A percentile compares a stretch with the other conserved stretches of the same genome.
Evolutionary conservation across 1,140 invertebrate species (phyloP).

Genomic region (Apis cerana): DNA sequence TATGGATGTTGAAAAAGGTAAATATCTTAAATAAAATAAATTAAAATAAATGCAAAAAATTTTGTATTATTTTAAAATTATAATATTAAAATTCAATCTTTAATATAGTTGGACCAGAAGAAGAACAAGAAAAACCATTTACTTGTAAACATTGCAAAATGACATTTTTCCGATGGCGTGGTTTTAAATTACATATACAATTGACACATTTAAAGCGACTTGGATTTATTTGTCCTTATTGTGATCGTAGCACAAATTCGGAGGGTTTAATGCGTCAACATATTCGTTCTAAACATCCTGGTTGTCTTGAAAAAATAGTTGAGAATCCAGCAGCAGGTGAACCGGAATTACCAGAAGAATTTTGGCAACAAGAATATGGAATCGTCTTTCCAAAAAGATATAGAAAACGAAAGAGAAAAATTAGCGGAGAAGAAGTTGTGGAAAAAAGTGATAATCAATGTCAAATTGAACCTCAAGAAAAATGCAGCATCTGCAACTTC

Average conservation of each 20-base stretch:
- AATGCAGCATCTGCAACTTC: conserved; percentile 73
- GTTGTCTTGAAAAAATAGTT: conserved; percentile 61
- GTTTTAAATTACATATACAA: conserved; percentile 78
- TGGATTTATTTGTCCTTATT: conserved; percentile 75
- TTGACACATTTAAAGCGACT: conserved; percentile 75
- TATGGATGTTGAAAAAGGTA: conserved; percentile 29
- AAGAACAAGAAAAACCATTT: conserved; percentile 32
- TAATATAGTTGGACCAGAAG: conserved; percentile 7
- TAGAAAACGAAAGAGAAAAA: conserved; percentile 52
- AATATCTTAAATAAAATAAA: background rate
- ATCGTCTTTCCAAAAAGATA: conserved; percentile 57
- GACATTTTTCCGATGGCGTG: conserved; percentile 69
- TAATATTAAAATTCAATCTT: background rate
- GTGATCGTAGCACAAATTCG: conserved; percentile 74
- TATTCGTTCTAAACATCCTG: conserved; percentile 69
- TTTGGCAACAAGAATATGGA: conserved; percentile 78
- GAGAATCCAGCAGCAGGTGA: conserved; percentile 62
- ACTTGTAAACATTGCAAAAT: conserved; percentile 77
- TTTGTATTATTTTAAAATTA: background rate
- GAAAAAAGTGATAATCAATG: conserved; percentile 1
- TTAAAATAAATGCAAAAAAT: background rate
- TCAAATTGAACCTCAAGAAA: conserved; percentile 21
- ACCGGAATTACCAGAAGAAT: conserved; percentile 70
- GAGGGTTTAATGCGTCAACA: conserved; percentile 72
- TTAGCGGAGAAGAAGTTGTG: conserved; percentile 23